Conservation (phyloP, 2,113 vertebrate species). For the Corydoras sp. region DNA sequence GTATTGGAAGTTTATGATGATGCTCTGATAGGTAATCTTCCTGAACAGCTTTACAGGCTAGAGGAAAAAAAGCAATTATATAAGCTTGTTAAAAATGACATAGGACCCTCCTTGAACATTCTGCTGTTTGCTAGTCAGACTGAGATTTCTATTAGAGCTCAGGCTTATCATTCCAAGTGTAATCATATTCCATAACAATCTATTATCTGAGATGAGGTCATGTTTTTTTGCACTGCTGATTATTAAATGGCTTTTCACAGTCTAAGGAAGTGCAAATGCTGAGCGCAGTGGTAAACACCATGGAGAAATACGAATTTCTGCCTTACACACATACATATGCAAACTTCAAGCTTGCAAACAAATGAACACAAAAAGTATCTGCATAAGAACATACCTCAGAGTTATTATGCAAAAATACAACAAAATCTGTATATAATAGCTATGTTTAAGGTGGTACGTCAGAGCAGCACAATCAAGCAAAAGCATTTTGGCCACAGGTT, state of each 20-base stretch:
- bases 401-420: too few species aligned
- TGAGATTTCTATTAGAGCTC: constrained; percentile 59
- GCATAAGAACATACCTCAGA: too few species aligned
- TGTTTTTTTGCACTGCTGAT: constrained; percentile 48
- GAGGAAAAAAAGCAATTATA: constrained; percentile 36
- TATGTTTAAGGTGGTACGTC: too few species aligned
- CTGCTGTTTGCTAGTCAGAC: constrained; percentile 43
- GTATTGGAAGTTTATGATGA: background rate
- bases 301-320: constrained; percentile 57
- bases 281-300: constrained; percentile 51
- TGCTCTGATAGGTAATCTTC: constrained; percentile 7
- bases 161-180: constrained; percentile 54
- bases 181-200: constrained; percentile 56
- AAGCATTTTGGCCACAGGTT: too few species aligned
- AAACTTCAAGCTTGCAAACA: constrained; percentile 10
- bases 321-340: constrained; percentile 1
- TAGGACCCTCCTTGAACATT: constrained; percentile 36
- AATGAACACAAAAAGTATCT: background rate
- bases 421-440: too few species aligned
- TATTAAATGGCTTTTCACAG: constrained; percentile 62
- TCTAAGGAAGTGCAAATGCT: constrained; percentile 41
- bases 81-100: constrained; percentile 41
- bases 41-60: constrained; percentile 11
- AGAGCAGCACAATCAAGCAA: too few species aligned
- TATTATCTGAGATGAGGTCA: constrained; percentile 49